Evolutionary conservation across 2,888 invertebrate species (phyloP).

Genomic region (Heliconius erato): DNA sequence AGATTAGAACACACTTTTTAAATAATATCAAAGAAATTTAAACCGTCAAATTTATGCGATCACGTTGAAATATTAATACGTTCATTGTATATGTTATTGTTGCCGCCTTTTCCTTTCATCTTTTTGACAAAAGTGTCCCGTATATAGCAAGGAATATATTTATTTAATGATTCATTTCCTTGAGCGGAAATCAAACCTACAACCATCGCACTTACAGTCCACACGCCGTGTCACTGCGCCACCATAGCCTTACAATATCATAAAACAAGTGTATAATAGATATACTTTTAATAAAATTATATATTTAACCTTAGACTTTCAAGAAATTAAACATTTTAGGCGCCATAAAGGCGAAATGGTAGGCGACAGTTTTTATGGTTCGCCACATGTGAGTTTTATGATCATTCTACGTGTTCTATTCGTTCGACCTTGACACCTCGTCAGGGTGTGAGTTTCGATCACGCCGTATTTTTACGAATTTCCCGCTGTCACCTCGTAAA

Average conservation of each 20-base stretch:
- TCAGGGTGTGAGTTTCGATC: slow-evolving; percentile 66
- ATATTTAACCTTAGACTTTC: background rate
- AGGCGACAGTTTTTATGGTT: slow-evolving; percentile 37
- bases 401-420: slow-evolving; percentile 52
- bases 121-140: background rate
- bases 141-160: no score
- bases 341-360: slow-evolving; percentile 15
- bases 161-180: no score
- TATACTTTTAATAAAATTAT: background rate
- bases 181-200: no score
- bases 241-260: no score
- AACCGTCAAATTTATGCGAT: background rate
- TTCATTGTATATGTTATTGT: background rate
- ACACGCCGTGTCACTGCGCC: no score
- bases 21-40: background rate
- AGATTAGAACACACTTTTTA: rapidly evolving
- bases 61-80: background rate
- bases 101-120: background rate
- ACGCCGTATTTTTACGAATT: slow-evolving; percentile 59
- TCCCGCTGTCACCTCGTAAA: slow-evolving; percentile 63
- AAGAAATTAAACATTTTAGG: slow-evolving; percentile 29
- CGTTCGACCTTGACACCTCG: slow-evolving; percentile 58
- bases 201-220: no score
- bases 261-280: no score
- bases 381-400: slow-evolving; percentile 48